Evolutionary conservation across 2,113 vertebrate species (phyloP), one percentile per base, ranked within the genome.

Genomic region (Clarias gariepinus): DNA sequence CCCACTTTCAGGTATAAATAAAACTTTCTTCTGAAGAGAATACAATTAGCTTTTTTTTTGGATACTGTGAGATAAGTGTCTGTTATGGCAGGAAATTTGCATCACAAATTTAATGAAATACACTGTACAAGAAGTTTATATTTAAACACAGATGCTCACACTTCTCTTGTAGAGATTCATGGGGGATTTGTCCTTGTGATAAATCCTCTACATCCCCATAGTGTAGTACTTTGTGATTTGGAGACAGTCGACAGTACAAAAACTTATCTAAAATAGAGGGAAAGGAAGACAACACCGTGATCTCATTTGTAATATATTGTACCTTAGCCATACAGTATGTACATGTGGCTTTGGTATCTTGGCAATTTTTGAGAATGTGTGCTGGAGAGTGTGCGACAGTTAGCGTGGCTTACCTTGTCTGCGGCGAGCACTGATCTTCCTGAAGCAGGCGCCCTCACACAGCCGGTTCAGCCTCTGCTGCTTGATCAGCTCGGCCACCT

Each of bases 141-240:
- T 58, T 82, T 18, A 78, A 66, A 66, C 52, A 52, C 60, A 66
- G 4, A 55, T 18, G 95, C 97, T 97, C 94, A 99, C 98, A 41
- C 94, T 99, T 99, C 91, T 99, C 98, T 93, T 99, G 98, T 86
- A 99, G 93, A 90, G 97, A 98, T 91, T 99, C 98, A 15, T 98
- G 97, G 52, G 98, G 96, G 57, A 98, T 97, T 90, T 99, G 98
- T 69, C 96, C 97, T 92, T 97, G 98, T 30, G 98, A 97, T 90
- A 96, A 97, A 93, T 99, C 98, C 89, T 99, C 98, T 93, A 98
- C 94, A 90, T 99, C 98, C 89, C 98, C 98, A 5, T 99, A 99
- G 94, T 99, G 98, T 91, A 99, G 96, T 92, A 99, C 97, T 93
- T 99, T 99, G 95, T 99, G 98, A 92, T 99, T 99, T 7, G 97